Evolutionary conservation across 2,797 vertebrate species (phyloP), one percentile per base, ranked within the genome.

Genomic region (Enteromius anoplus): DNA sequence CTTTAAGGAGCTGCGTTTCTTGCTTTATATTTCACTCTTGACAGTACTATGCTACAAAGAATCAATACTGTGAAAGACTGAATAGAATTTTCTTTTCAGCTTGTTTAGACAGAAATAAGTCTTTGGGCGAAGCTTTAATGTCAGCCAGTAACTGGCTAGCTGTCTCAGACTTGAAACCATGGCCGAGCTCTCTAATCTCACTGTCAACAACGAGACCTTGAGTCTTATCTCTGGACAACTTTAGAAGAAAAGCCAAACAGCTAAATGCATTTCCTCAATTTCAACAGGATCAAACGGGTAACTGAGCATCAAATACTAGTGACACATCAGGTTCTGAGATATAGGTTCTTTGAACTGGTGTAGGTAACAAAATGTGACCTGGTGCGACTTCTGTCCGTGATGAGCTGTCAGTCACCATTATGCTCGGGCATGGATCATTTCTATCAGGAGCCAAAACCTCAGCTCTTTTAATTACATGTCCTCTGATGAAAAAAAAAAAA

Each of bases 361-460:
- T 85, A 88, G 90, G 91, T 92, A 92, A 93, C 91, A 88, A 89
- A 93, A 92, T 92, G 92, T 90, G 75, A 86, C 75, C 1, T 51
- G 15, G 21, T 55, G 86, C 87, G 90, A 91, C 92, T 93, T 92
- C 89, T 90, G 90, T 92, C 90, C 88, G 86, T 85, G 78, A 55
- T 55, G 68, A 81, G 72, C 91, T 93, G 92, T 93, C 93, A 93
- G 85, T 90, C 90, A 85, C 72, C 90, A 91, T 93, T 88, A 92
- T 89, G 89, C 88, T 92, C 86, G 64, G 45, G 85, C 80, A 91
- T 87, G 86, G 90, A 92, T 92, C 91, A 94, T 93, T 93, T 93
- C 94, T 90, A 93, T 93, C 92, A 93, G 89, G 90, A 91, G 37
- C 45, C 78, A 80, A 93, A 93, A 94, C 89, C 92, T 78, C 76